Percentiles rank a stretch among this genome's conserved stretches.
Conservation (phyloP, 2,797 vertebrate genomes). For the Rhabdomys pumilio region DNA sequence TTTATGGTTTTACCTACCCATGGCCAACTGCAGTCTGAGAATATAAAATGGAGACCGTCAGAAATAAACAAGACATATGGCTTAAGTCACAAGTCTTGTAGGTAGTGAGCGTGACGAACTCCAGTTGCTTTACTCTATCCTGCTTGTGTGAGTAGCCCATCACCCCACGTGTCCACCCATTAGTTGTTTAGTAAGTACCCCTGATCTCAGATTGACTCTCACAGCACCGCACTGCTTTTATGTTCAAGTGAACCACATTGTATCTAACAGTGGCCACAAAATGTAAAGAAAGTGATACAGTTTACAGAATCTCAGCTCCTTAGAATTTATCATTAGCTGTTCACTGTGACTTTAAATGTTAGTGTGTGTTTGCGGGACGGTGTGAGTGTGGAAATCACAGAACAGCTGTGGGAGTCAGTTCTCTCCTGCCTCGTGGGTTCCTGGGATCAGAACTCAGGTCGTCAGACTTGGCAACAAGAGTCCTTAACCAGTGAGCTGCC, state of each 20-base stretch:
- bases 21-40: neutral
- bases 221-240: neutral
- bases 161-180: neutral
- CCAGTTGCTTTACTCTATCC: neutral
- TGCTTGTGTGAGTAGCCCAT: neutral
- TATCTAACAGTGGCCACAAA: neutral
- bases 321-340: neutral
- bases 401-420: neutral
- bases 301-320: too few species aligned
- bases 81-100: too few species aligned
- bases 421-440: neutral
- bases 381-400: neutral
- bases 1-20: neutral
- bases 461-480: neutral
- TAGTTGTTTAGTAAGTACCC: neutral
- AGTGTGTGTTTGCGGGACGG: neutral
- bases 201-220: neutral
- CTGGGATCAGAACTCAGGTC: neutral
- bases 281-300: too few species aligned
- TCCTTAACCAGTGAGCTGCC: neutral
- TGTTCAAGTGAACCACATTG: too few species aligned
- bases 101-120: too few species aligned
- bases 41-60: neutral
- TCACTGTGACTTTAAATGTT: neutral
- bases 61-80: neutral